phyloP scores from a whole-genome alignment of 2,113 vertebrate genomes.

The Chloroceryle aenea region DNA sequence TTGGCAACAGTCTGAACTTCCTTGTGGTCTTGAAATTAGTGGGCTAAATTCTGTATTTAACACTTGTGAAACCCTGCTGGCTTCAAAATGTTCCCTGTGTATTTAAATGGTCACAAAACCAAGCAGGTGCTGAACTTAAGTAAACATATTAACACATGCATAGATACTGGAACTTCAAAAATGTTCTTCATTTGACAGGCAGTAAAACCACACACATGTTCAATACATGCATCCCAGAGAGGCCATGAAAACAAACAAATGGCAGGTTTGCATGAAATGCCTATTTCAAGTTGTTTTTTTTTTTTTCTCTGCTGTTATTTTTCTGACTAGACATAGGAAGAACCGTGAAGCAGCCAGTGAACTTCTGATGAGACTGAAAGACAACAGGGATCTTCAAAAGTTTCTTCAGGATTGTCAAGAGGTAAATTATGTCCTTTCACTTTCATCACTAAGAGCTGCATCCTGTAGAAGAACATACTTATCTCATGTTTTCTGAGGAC shows the following conservation, averaged over 20 bases:
- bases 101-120: background rate
- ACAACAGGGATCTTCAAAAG: conserved; percentile 97
- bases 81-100: background rate
- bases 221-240: background rate
- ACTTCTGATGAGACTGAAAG: conserved; percentile 91
- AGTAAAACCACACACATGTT: background rate
- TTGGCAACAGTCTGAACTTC: background rate
- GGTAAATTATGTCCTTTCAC: conserved; percentile 70
- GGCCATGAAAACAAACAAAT: background rate
- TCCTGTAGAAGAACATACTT: background rate
- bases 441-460: background rate
- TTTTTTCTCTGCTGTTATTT: background rate
- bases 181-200: background rate
- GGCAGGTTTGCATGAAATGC: background rate
- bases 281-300: background rate
- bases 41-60: background rate
- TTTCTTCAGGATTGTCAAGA: conserved; percentile 98
- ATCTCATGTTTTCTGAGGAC: background rate
- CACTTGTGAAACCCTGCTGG: background rate
- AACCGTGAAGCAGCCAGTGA: conserved; percentile 93
- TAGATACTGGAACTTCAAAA: background rate
- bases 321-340: conserved; percentile 88
- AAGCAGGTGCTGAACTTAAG: background rate
- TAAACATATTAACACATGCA: background rate
- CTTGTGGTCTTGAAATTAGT: background rate